Conservation (phyloP, 2,113 vertebrate genomes). For the Hippocampus mohnikei region DNA sequence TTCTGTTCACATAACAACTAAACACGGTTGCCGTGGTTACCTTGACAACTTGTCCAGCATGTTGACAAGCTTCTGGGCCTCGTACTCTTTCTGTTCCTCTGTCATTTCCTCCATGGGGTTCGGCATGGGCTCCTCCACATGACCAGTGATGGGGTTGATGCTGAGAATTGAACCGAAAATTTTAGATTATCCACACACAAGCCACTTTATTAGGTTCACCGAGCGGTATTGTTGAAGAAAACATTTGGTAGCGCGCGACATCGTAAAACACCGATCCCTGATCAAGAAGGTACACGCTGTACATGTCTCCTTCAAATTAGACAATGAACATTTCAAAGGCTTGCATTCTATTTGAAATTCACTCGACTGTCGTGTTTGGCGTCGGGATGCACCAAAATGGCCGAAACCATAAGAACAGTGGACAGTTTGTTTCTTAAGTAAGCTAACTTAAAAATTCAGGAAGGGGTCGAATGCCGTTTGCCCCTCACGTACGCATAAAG, state of each 20-base stretch:
- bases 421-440: too few relatives aligned
- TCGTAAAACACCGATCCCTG: too few relatives aligned
- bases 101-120: conserved; percentile 98
- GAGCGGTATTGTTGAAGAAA: too few relatives aligned
- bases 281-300: too few relatives aligned
- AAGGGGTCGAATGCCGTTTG: not conserved
- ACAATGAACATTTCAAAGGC: too few relatives aligned
- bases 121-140: conserved; percentile 90
- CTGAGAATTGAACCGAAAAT: conserved; percentile 54
- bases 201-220: not conserved
- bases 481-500: not conserved
- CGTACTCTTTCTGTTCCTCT: conserved; percentile 97
- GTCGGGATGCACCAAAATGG: too few relatives aligned
- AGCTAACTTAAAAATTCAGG: not conserved
- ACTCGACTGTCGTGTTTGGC: too few relatives aligned
- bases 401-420: too few relatives aligned
- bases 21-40: conserved; percentile 59
- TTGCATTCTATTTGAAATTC: too few relatives aligned
- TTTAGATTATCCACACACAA: not conserved
- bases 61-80: conserved; percentile 93
- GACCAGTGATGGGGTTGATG: conserved; percentile 96
- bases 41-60: conserved; percentile 97
- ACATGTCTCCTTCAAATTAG: too few relatives aligned
- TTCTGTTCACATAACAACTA: not conserved
- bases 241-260: too few relatives aligned